Percentiles rank a stretch among this genome's conserved stretches.
Evolutionary conservation across 2,888 invertebrate species (phyloP).

Genomic region (Salticus scenicus): DNA sequence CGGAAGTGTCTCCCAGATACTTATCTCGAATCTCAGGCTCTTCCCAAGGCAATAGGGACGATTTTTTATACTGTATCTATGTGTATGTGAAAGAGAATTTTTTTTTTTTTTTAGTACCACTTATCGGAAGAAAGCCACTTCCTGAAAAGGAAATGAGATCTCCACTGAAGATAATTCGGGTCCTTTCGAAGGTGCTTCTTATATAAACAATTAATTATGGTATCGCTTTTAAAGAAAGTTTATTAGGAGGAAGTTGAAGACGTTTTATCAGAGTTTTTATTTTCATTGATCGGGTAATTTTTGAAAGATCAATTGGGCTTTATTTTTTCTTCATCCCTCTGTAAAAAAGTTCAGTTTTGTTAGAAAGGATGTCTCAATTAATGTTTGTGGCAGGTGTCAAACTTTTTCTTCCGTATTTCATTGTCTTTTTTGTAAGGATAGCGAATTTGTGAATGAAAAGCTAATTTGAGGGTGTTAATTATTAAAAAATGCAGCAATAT

Average conservation of each 20-base stretch:
- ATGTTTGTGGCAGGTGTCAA: slow-evolving; percentile 1
- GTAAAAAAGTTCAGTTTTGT: background rate
- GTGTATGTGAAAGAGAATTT: slow-evolving; percentile 11
- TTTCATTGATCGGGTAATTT: background rate
- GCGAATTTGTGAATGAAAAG: too few species aligned
- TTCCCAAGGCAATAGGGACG: slow-evolving; percentile 24
- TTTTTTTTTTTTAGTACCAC: slow-evolving; percentile 41
- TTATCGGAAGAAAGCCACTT: slow-evolving; percentile 62
- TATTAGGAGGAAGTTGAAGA: slow-evolving; percentile 34
- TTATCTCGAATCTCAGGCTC: slow-evolving; percentile 65
- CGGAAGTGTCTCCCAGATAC: slow-evolving; percentile 59
- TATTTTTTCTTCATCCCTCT: background rate
- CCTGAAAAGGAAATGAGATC: slow-evolving; percentile 62
- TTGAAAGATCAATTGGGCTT: background rate
- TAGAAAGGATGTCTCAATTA: slow-evolving; percentile 1
- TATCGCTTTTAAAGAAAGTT: slow-evolving; percentile 57
- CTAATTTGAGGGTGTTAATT: too few species aligned
- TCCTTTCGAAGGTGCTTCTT: slow-evolving; percentile 24
- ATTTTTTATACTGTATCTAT: slow-evolving; percentile 21
- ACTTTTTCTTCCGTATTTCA: background rate
- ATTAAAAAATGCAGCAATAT: too few species aligned
- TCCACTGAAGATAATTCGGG: slow-evolving; percentile 47
- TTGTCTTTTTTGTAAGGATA: background rate
- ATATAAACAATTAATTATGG: slow-evolving; percentile 65
- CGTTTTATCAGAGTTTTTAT: slow-evolving; percentile 27